These are phyloP conservation scores for Nycticebus coucang DNA, from an alignment of 2,113 vertebrate genomes.

Conservation along the genomic window DNA sequence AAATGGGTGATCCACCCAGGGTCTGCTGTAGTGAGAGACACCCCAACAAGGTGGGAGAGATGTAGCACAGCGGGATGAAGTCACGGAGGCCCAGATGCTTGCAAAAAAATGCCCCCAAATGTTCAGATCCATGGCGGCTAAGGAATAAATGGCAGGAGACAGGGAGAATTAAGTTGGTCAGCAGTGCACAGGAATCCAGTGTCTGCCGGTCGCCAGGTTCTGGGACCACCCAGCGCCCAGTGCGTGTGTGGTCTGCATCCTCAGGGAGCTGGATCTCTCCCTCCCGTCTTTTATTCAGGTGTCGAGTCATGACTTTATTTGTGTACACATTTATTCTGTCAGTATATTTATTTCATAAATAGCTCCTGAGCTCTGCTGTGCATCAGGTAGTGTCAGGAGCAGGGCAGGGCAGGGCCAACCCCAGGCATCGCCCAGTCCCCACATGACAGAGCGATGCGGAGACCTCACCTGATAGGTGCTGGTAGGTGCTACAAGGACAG, in stretches of 20 bases:
- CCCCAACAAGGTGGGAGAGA: fast-evolving
- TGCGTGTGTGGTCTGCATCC: fast-evolving
- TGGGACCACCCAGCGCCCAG: fast-evolving
- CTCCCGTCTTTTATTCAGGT: fast-evolving
- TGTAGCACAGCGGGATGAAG: fast-evolving
- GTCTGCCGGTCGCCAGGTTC: too few species aligned
- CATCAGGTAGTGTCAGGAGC: fast-evolving
- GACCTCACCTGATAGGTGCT: fast-evolving
- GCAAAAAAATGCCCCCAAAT: background rate
- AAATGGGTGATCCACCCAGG: fast-evolving
- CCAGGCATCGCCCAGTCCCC: fast-evolving
- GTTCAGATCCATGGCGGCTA: background rate
- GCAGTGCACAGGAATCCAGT: background rate
- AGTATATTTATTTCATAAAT: too few species aligned
- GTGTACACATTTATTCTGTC: background rate
- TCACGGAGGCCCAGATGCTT: fast-evolving
- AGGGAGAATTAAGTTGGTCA: fast-evolving
- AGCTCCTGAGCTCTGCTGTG: background rate
- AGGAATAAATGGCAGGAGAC: too few species aligned
- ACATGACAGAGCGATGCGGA: too few species aligned
- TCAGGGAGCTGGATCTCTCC: fast-evolving
- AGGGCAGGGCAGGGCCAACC: fast-evolving
- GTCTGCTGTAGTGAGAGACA: fast-evolving
- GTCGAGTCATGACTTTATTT: background rate
- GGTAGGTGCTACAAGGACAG: background rate